These are phyloP conservation scores for Andrena cerasifolii DNA, from an alignment of 1,140 invertebrate genomes.

Conservation along the genomic window DNA sequence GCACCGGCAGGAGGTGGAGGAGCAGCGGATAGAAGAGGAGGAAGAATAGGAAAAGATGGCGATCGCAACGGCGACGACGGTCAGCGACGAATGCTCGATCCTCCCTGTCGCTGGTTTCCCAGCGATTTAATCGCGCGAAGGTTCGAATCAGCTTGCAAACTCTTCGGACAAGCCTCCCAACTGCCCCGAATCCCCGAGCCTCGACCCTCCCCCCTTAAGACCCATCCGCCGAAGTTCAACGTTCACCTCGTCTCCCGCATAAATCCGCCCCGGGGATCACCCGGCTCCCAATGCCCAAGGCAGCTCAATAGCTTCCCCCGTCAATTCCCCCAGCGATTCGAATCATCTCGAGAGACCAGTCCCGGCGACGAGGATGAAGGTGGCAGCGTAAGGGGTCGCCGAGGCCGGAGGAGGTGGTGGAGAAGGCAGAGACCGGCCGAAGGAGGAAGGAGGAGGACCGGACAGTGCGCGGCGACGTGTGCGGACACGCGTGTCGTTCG, in stretches of 20 bases:
- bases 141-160: background rate
- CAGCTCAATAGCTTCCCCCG: background rate
- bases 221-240: no score
- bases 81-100: background rate
- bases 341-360: slow-evolving; percentile 16
- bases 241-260: no score
- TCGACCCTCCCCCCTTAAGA: no score
- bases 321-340: background rate
- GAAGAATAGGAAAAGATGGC: slow-evolving; percentile 20
- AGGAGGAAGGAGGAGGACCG: slow-evolving; percentile 43
- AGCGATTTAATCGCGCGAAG: background rate
- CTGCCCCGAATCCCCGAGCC: no score
- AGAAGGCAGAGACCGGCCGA: background rate
- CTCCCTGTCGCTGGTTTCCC: background rate
- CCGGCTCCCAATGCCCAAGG: background rate
- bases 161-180: no score
- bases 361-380: slow-evolving; percentile 16
- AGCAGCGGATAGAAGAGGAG: slow-evolving; percentile 32
- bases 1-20: slow-evolving; percentile 39
- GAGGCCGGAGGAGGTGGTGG: slow-evolving; percentile 32
- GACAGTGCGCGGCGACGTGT: slow-evolving; percentile 12
- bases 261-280: no score
- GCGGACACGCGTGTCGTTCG: slow-evolving; percentile 43
- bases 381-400: slow-evolving; percentile 16
- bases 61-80: background rate